Evolutionary conservation across 2,113 vertebrate species (phyloP), one percentile per base, ranked within the genome.

Genomic region (human): DNA sequence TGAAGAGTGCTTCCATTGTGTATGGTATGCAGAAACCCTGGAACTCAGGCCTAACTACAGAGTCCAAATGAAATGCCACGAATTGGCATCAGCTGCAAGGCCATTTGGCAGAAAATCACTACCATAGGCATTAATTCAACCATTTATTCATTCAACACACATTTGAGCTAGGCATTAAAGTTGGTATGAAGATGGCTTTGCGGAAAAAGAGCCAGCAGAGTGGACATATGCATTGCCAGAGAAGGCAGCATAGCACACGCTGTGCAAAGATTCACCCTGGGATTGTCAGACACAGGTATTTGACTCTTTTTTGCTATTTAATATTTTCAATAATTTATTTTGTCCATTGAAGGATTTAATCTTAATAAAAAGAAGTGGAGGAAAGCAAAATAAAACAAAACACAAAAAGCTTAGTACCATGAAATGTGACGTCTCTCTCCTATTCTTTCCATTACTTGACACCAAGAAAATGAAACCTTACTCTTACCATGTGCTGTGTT

Each of bases 391-490:
- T 81, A 90, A 96, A 97, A 92, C 57, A 92, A 90, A 95, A 35
- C 45, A 40, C 45, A 78, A 96, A 96, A 93, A 14, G 1, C 91
- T 25, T n/a, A 0, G 66, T 86, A 97, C 78, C 4, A 40, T 5
- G 40, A 97, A 95, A 84, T 70, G 91, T 85, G 95, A 95, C 97
- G 52, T 97, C 98, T 98, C 79, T 75, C 48, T 97, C 95, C 59
- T 97, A 81, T 96, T 79, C 98, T 99, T 99, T 98, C 96, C 96
- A 97, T 99, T 23, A 97, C 98, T 98, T 93, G 97, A 97, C 99
- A 99, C 89, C 97, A 98, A 98, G 98, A 98, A 98, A 99, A 98
- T 97, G 97, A 98, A 97, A 87, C 90, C 1, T 5, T 98, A 98
- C 97, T 80, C 98, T 98, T 95, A 59, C 98, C 88, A 3, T 92